Base-by-base conservation (phyloP, 2,888 invertebrate species). In the Papilio elwesi region DNA sequence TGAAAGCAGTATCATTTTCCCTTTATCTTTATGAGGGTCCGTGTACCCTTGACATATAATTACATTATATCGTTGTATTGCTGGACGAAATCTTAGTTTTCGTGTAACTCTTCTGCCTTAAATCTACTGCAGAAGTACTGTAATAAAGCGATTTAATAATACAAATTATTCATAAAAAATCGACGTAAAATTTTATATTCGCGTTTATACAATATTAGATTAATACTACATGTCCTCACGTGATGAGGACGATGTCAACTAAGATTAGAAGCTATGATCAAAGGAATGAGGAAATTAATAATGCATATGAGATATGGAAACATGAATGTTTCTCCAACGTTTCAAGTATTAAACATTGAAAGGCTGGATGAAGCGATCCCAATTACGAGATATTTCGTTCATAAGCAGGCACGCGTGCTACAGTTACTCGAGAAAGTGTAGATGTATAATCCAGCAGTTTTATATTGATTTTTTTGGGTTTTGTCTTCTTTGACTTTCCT, bases 11-110 rank as follows among this genome's bases (percentile, higher is more conserved):
- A 59, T 59, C 43, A 59, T 59, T 70, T 70, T 55, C 53, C 36
- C 49, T 36, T 70, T 64, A 70, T 70, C 70, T 70, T 70, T 70
- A 70, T 65, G 64, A 70, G 64, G 70, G 70, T 70, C 70, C 55
- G 52, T 70, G 70, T 65, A 47, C 53, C 52, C 64, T 70, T 48
- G 36, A 64, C 70, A 55, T 70, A 53, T 53, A 70, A 70, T 70
- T 70, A 70, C 59, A 59, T 59, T 59, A 59, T 43, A 43, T 59
- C 59, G 43, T 59, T 59, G 57, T 59, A 43, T 15, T 38, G 15
- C 59, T 59, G n/a, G 43, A 59, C 15, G n/a, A 59, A 59, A 59
- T 59, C 59, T 43, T 59, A 59, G 43, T 59, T 59, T 43, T 59
- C 59, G 43, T 59, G 59, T 59, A 59, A 38, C 38, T 59, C 15